phyloP scores from a whole-genome alignment of 2,113 vertebrate genomes.

The Salvator merianae region DNA sequence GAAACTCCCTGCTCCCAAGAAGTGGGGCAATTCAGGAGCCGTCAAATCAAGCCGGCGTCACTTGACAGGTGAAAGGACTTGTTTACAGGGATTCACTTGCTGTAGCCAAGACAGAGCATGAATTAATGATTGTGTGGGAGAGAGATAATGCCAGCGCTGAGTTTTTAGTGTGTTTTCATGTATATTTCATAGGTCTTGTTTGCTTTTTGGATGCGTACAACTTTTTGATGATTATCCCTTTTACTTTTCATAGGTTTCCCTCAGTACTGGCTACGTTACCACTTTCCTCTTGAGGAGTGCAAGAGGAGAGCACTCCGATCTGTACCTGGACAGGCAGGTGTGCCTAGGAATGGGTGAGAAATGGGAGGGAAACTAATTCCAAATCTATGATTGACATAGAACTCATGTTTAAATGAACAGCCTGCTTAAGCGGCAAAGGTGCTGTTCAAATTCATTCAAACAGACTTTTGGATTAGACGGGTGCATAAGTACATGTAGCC shows the following conservation, averaged over 20 bases:
- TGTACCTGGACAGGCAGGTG: not conserved
- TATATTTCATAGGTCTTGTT: conserved; percentile 60
- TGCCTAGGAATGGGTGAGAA: not conserved
- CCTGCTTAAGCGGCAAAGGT: too few species aligned
- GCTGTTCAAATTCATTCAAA: too few species aligned
- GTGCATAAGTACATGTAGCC: too few species aligned
- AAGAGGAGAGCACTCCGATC: conserved; percentile 3
- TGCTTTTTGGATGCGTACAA: conserved; percentile 51
- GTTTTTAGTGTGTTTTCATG: conserved; percentile 49
- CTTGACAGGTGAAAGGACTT: conserved; percentile 7
- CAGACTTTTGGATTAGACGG: too few species aligned
- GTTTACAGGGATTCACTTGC: conserved; percentile 24
- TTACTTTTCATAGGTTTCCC: not conserved
- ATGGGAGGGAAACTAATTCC: not conserved
- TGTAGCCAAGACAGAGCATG: conserved; percentile 8
- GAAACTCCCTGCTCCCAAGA: not conserved
- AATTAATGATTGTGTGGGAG: conserved; percentile 33
- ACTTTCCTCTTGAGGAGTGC: not conserved
- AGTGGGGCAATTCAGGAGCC: not conserved
- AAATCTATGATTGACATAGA: too few species aligned
- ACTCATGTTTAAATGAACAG: too few species aligned
- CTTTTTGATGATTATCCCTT: conserved; percentile 52
- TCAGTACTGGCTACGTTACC: conserved; percentile 7
- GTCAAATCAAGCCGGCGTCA: not conserved
- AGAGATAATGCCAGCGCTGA: conserved; percentile 37